A percentile compares a stretch with the other conserved stretches of the same genome.
phyloP scores from a whole-genome alignment of 2,888 invertebrate species.

The Leptopterna dolabrata region DNA sequence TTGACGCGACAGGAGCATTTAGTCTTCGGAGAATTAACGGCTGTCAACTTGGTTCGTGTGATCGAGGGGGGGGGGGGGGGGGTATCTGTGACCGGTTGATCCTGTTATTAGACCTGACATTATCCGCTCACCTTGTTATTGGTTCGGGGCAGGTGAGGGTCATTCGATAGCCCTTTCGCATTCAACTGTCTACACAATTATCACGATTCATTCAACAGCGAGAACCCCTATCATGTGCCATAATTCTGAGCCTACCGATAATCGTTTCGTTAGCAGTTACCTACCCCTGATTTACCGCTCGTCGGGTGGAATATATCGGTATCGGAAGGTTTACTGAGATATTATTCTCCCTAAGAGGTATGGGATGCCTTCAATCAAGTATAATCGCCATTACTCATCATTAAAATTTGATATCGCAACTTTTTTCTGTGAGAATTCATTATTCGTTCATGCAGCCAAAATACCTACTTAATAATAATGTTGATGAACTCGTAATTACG shows the following conservation, averaged over 20 bases:
- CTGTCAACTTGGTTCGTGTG: background rate
- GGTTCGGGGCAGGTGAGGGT: background rate
- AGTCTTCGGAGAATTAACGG: background rate
- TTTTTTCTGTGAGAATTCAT: too few relatives aligned
- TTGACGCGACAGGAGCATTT: slow-evolving; percentile 8
- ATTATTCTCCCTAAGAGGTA: too few relatives aligned
- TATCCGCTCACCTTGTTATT: slow-evolving; percentile 7
- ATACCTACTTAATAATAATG: too few relatives aligned
- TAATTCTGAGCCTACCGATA: background rate
- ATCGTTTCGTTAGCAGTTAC: background rate
- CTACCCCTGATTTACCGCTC: too few relatives aligned
- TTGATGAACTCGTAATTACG: too few relatives aligned
- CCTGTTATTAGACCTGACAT: slow-evolving; percentile 11
- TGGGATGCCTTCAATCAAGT: too few relatives aligned
- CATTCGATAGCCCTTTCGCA: slow-evolving; percentile 3
- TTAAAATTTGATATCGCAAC: too few relatives aligned
- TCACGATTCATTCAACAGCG: slow-evolving; percentile 7
- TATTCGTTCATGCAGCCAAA: too few relatives aligned
- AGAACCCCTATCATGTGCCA: background rate
- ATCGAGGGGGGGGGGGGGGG: background rate
- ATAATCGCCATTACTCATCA: too few relatives aligned
- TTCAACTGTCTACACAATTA: background rate
- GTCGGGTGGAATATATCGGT: too few relatives aligned
- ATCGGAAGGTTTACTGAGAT: too few relatives aligned
- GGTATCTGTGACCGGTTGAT: background rate